Percentiles rank a stretch among this genome's conserved stretches.
These are phyloP conservation scores for Craseonycteris thonglongyai DNA, from an alignment of 2,113 vertebrate genomes.

Conservation along the genomic window DNA sequence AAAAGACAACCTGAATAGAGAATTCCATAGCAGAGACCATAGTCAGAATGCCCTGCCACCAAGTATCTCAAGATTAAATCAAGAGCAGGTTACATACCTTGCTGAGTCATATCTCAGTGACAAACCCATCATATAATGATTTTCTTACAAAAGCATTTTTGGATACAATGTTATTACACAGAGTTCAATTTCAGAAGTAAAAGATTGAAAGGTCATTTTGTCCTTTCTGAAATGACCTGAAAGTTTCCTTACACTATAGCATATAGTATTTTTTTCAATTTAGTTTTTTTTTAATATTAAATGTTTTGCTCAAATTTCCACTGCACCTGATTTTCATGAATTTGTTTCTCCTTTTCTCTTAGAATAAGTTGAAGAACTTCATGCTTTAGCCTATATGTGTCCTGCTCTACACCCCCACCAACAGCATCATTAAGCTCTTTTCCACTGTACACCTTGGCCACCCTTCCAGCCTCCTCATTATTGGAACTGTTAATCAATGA, in stretches of 20 bases:
- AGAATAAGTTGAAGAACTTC: neutral
- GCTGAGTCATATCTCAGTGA: conserved; percentile 59
- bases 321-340: conserved; percentile 17
- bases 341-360: conserved; percentile 1
- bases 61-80: conserved; percentile 51
- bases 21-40: conserved; percentile 22
- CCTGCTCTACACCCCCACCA: neutral
- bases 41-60: conserved; percentile 60
- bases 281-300: conserved; percentile 42
- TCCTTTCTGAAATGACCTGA: conserved; percentile 56
- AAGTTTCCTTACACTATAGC: conserved; percentile 23
- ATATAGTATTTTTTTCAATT: conserved; percentile 37
- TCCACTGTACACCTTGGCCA: neutral
- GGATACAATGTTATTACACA: conserved; percentile 44
- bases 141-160: conserved; percentile 47
- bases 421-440: neutral
- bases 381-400: neutral
- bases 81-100: conserved; percentile 62
- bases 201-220: conserved; percentile 68
- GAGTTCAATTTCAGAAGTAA: conserved; percentile 54
- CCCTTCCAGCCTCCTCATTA: neutral
- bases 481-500: neutral
- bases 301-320: conserved; percentile 34
- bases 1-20: conserved; percentile 30
- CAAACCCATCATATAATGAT: conserved; percentile 42